Percentiles rank a stretch among this genome's conserved stretches.
Conservation (phyloP, 2,888 invertebrate species). For the Tinea semifulvella region DNA sequence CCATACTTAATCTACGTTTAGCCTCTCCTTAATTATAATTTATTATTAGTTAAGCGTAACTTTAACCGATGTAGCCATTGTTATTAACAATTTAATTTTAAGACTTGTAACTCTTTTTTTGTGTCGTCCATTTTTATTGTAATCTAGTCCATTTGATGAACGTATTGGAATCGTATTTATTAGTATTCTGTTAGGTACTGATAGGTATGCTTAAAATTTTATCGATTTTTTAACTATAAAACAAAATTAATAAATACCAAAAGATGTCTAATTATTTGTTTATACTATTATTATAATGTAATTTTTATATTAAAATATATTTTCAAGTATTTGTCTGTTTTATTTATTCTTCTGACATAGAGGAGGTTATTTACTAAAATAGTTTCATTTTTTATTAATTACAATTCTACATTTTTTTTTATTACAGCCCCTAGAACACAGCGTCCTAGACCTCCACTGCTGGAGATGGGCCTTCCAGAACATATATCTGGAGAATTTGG, state of each 20-base stretch:
- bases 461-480: too few species aligned
- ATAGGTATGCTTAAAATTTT: slow-evolving; percentile 3
- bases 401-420: too few species aligned
- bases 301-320: slow-evolving; percentile 58
- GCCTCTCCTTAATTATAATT: not conserved
- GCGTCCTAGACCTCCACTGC: too few species aligned
- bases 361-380: too few species aligned
- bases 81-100: slow-evolving; percentile 13
- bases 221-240: not conserved
- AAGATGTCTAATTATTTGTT: slow-evolving; percentile 22
- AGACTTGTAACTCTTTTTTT: slow-evolving; percentile 17
- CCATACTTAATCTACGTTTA: not conserved
- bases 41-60: slow-evolving; percentile 3
- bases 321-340: slow-evolving; percentile 31
- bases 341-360: too few species aligned
- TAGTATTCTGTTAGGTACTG: not conserved
- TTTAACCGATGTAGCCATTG: slow-evolving; percentile 20
- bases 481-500: too few species aligned
- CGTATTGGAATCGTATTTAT: not conserved
- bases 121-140: slow-evolving; percentile 7
- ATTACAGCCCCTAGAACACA: too few species aligned
- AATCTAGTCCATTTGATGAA: slow-evolving; percentile 6
- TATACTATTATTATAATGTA: slow-evolving; percentile 45
- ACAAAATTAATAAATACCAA: slow-evolving; percentile 4
- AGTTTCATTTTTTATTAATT: too few species aligned